Evolutionary conservation across 2,888 invertebrate genomes (phyloP).

Genomic region (Drosophila affinis): DNA sequence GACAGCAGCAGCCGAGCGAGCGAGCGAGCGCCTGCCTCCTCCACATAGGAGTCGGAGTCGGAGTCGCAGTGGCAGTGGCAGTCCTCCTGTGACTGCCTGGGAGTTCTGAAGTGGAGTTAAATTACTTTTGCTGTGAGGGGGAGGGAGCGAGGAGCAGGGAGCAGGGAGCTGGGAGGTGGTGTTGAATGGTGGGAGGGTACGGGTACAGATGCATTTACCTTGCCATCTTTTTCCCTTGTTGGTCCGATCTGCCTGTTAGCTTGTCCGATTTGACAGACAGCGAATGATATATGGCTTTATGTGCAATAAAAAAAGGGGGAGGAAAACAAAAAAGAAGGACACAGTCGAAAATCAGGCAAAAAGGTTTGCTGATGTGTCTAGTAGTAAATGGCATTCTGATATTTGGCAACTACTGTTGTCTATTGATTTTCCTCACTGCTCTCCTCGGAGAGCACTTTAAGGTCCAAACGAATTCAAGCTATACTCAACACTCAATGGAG

Average conservation of each 20-base stretch:
- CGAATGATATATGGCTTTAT: constrained; percentile 74
- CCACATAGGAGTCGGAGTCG: constrained; percentile 20
- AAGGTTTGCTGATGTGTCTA: constrained; percentile 56
- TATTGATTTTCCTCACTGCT: constrained; percentile 65
- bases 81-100: constrained; percentile 47
- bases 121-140: constrained; percentile 65
- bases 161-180: constrained; percentile 10
- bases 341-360: constrained; percentile 56
- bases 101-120: constrained; percentile 77
- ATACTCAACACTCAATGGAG: neutral
- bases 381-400: constrained; percentile 75
- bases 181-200: constrained; percentile 16
- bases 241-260: constrained; percentile 72
- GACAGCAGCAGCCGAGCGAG: constrained; percentile 61
- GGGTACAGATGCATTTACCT: constrained; percentile 13
- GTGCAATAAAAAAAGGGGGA: constrained; percentile 26
- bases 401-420: constrained; percentile 66
- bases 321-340: constrained; percentile 25
- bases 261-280: constrained; percentile 78
- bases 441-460: constrained; percentile 15
- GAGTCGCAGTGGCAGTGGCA: constrained; percentile 2
- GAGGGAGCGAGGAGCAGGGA: neutral
- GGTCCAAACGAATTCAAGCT: constrained; percentile 27
- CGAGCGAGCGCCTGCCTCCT: constrained; percentile 38
- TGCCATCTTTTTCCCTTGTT: constrained; percentile 59